Percentiles rank a stretch among this genome's conserved stretches.
phyloP scores from a whole-genome alignment of 2,113 vertebrate genomes.

The Camelus bactrianus region DNA sequence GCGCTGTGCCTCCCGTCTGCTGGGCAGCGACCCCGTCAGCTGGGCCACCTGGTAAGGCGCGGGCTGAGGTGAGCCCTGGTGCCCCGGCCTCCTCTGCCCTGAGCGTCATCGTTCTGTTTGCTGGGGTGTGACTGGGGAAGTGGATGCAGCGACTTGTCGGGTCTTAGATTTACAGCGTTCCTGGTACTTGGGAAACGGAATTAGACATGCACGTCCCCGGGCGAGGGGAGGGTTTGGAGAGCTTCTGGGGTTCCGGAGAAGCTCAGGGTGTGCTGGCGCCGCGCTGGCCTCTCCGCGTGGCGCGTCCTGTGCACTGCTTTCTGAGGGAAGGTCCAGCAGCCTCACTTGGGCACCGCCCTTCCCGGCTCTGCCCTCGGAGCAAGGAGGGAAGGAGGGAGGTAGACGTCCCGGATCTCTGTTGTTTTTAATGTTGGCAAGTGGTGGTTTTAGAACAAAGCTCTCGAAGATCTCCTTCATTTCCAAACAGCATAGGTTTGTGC shows the following conservation, averaged over 20 bases:
- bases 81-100: rapidly evolving
- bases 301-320: background rate
- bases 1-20: background rate
- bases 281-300: background rate
- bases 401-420: background rate
- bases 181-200: background rate
- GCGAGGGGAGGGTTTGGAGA: background rate
- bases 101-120: background rate
- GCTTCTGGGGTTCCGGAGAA: background rate
- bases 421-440: background rate
- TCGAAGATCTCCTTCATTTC: background rate
- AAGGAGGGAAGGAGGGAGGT: too few relatives aligned
- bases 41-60: background rate
- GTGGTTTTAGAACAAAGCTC: background rate
- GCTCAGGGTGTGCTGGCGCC: rapidly evolving
- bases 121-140: background rate
- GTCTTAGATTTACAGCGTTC: background rate
- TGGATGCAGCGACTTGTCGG: background rate
- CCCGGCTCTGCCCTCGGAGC: background rate
- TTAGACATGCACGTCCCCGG: too few relatives aligned
- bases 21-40: background rate
- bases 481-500: background rate
- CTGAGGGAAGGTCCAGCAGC: background rate
- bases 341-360: background rate
- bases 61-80: too few relatives aligned